A percentile compares a stretch with the other conserved stretches of the same genome.
Conservation (phyloP, 2,113 vertebrate genomes). For the Nanorana parkeri region DNA sequence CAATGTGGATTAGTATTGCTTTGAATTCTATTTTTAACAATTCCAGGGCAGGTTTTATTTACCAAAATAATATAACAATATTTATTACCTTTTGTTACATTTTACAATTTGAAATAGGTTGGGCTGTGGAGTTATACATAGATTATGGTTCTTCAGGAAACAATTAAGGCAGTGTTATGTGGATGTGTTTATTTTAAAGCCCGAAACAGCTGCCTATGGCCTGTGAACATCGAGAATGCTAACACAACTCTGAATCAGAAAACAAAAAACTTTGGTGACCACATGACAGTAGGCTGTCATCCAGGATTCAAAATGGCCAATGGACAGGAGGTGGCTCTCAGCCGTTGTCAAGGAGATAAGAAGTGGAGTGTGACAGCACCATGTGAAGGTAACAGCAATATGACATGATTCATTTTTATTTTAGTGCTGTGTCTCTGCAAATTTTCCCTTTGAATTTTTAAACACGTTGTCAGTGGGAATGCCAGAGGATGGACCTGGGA, state of each 20-base stretch:
- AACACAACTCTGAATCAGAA: slow-evolving; percentile 34
- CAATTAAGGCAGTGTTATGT: too few relatives aligned
- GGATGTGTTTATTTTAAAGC: slow-evolving; percentile 61
- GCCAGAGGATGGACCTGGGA: slow-evolving; percentile 13
- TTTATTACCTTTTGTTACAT: too few relatives aligned
- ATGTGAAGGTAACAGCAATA: slow-evolving; percentile 71
- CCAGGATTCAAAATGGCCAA: slow-evolving; percentile 70
- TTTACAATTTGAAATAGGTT: too few relatives aligned
- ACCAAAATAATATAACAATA: too few relatives aligned
- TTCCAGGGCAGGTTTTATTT: too few relatives aligned
- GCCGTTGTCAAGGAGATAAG: slow-evolving; percentile 82
- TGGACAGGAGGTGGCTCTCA: slow-evolving; percentile 69
- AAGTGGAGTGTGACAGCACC: slow-evolving; percentile 80
- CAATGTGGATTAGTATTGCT: too few relatives aligned
- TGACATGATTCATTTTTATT: slow-evolving; percentile 33
- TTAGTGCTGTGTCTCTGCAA: slow-evolving; percentile 9
- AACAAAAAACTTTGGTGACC: slow-evolving; percentile 56
- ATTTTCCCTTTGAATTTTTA: slow-evolving; percentile 34
- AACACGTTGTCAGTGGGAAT: slow-evolving; percentile 16
- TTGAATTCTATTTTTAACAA: too few relatives aligned
- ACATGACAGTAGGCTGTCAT: slow-evolving; percentile 75
- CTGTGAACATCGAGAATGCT: slow-evolving; percentile 62
- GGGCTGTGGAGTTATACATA: too few relatives aligned
- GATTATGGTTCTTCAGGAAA: too few relatives aligned
- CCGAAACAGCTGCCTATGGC: slow-evolving; percentile 78